Evolutionary conservation across 1,140 invertebrate genomes (phyloP).

Genomic region (Cydia strobilella): DNA sequence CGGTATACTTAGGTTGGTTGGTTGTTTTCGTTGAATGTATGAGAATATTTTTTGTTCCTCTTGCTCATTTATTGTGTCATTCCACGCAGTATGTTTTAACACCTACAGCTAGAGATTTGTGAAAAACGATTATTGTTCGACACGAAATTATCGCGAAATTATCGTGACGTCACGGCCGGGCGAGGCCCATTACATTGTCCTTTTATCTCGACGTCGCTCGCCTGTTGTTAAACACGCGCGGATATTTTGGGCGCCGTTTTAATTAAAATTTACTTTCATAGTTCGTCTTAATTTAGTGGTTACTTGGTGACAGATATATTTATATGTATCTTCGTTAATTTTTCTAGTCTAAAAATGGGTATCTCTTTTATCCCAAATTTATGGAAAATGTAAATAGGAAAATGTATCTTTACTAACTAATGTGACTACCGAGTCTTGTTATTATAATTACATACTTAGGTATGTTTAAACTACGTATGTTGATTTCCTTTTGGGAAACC

Average conservation of each 20-base stretch:
- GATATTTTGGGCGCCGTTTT: neutral
- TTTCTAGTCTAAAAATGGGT: no score
- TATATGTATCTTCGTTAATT: no score
- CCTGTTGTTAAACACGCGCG: slow-evolving; percentile 20
- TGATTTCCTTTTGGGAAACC: neutral
- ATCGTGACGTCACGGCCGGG: slow-evolving; percentile 26
- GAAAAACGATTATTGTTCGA: slow-evolving; percentile 1
- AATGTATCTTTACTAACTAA: neutral
- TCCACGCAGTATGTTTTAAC: neutral
- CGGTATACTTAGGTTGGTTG: no score
- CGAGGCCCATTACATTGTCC: slow-evolving; percentile 29
- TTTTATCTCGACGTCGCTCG: slow-evolving; percentile 21
- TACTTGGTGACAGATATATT: no score
- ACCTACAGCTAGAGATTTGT: slow-evolving; percentile 3
- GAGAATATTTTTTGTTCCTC: neutral
- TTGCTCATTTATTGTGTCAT: neutral
- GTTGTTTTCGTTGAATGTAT: no score
- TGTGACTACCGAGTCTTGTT: neutral
- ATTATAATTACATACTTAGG: neutral
- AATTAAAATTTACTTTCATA: neutral
- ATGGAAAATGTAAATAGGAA: no score
- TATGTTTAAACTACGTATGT: neutral
- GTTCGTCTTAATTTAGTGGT: neutral
- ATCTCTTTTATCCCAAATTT: no score
- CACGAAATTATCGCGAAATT: slow-evolving; percentile 17